These are phyloP conservation scores for Parazoanthus darwini DNA, from an alignment of 92 coral and sea anemone species.

Conservation along the genomic window DNA sequence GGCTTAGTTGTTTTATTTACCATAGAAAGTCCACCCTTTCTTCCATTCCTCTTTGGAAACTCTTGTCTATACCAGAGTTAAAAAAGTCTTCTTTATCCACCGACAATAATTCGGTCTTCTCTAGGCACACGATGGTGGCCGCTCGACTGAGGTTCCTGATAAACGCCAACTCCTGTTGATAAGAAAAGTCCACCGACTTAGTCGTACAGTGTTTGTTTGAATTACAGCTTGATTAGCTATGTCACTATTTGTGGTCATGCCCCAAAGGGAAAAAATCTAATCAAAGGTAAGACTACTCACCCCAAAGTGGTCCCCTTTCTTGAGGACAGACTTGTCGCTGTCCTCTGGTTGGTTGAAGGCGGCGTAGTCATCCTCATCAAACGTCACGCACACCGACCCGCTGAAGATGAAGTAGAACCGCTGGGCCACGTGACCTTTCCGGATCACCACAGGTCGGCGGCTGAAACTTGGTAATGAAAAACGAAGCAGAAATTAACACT, in stretches of 20 bases:
- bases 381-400: slow-evolving; percentile 89
- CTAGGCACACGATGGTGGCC: slow-evolving; percentile 90
- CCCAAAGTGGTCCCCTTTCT: slow-evolving; percentile 93
- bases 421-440: slow-evolving; percentile 96
- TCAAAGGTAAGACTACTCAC: slow-evolving; percentile 47
- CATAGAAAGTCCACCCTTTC: slow-evolving; percentile 77
- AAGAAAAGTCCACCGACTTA: not conserved
- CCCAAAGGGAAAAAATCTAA: too few relatives aligned
- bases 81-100: slow-evolving; percentile 88
- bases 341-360: slow-evolving; percentile 65
- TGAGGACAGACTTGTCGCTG: slow-evolving; percentile 65
- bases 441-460: slow-evolving; percentile 91
- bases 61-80: slow-evolving; percentile 70
- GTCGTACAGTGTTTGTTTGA: too few relatives aligned
- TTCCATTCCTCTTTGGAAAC: slow-evolving; percentile 75
- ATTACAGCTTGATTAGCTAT: too few relatives aligned
- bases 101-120: slow-evolving; percentile 81
- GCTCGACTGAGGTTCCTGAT: slow-evolving; percentile 70
- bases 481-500: not conserved
- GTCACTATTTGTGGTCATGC: too few relatives aligned
- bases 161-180: slow-evolving; percentile 85
- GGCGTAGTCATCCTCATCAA: slow-evolving; percentile 73
- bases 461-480: slow-evolving; percentile 56
- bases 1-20: slow-evolving; percentile 43
- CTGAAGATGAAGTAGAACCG: slow-evolving; percentile 93